Base-by-base conservation (phyloP, 2,888 invertebrate species). In the Torymus tubicola region DNA sequence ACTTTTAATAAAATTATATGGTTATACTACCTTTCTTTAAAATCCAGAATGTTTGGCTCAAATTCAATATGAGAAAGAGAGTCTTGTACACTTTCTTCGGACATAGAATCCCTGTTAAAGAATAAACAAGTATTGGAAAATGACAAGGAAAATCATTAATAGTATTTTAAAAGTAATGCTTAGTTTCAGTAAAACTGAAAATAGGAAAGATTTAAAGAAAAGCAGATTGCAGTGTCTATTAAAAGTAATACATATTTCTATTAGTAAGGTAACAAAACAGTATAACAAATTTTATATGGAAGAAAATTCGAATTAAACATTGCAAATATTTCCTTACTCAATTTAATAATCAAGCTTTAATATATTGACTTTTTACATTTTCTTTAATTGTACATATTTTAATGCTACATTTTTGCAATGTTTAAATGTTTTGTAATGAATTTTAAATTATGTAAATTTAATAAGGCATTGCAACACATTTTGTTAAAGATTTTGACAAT, bases 21-120 rank as follows among this genome's bases (percentile, higher is more conserved):
- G 70, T 12, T 73, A 70, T 75, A 80, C 90, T 90, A 94, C 95
- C 94, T 94, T 89, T 94, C 93, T 90, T 93, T 93, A 91, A 95
- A 95, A 91, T 95, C 94, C 87, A 95, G 92, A 88, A 93, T 91
- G 85, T 93, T 93, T 84, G 95, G 95, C 88, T 94, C 93, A 90
- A 95, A 94, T 87, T 92, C 92, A 84, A 93, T 89, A 83, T 92
- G 90, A 83, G 92, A 89, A 86, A 91, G 90, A 80, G 90, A 87
- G 84, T 91, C 89, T 84, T 88, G 87, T 77, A 85, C 82, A 81
- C 87, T 87, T 83, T 89, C 88, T 73, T 88, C 87, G 71, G 83
- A 81, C 83, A 82, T 67, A 67, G 86, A 64, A 78, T 88, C 87
- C 87, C 89, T 89, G 86, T 1, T 82, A 84, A 60, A 69, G 73